These are phyloP conservation scores for Oenanthe melanoleuca DNA, from an alignment of 2,113 vertebrate genomes.

Conservation along the genomic window DNA sequence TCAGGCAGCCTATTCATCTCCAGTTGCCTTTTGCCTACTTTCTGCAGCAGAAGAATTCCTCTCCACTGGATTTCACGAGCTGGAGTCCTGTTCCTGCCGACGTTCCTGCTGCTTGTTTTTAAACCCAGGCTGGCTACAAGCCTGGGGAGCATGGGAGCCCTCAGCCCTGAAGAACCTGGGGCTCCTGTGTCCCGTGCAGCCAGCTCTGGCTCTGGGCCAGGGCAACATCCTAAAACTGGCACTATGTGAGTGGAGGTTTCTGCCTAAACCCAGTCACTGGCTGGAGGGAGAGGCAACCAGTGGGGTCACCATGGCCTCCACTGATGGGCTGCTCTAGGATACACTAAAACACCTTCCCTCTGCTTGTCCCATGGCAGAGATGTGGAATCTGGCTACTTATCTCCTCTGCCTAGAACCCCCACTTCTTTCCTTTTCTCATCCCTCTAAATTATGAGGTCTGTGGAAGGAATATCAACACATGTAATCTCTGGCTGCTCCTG, in stretches of 20 bases:
- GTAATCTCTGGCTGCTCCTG: background rate
- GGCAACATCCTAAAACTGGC: background rate
- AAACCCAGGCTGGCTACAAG: background rate
- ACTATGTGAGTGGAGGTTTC: background rate
- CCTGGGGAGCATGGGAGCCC: background rate
- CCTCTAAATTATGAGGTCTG: background rate
- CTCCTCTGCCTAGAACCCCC: background rate
- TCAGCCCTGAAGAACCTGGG: background rate
- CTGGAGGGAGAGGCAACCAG: background rate
- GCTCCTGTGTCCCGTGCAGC: background rate
- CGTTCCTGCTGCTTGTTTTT: background rate
- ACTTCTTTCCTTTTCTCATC: background rate
- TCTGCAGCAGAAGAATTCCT: conserved; percentile 53
- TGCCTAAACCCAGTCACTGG: background rate
- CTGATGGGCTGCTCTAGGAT: background rate
- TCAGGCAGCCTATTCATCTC: conserved; percentile 67
- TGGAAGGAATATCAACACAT: background rate
- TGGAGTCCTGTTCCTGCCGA: background rate
- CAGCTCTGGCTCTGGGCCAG: background rate
- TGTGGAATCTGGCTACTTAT: background rate
- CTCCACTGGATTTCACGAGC: conserved; percentile 11
- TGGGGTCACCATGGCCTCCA: background rate
- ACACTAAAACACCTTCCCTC: background rate
- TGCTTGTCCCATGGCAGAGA: background rate
- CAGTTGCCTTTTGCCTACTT: conserved; percentile 69